These are phyloP conservation scores for Sminthurinus signatus DNA, from an alignment of 1,140 invertebrate genomes.

Conservation along the genomic window DNA sequence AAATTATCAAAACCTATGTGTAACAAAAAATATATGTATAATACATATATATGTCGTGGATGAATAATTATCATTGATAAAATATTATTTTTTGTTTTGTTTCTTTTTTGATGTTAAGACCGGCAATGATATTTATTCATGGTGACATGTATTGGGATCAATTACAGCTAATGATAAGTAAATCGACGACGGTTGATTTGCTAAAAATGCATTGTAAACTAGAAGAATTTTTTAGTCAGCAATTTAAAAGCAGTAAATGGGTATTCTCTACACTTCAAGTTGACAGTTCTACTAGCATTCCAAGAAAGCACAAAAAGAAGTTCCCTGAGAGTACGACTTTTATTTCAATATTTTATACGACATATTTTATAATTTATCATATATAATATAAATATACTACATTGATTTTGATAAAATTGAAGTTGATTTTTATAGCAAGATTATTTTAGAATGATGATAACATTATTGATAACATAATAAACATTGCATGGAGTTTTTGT, in stretches of 20 bases:
- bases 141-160: slow-evolving; percentile 91
- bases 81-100: no score
- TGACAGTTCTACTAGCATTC: slow-evolving; percentile 30
- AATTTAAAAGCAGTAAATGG: slow-evolving; percentile 86
- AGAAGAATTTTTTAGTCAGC: slow-evolving; percentile 93
- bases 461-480: no score
- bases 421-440: no score
- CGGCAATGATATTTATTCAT: slow-evolving; percentile 86
- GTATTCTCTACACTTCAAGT: slow-evolving; percentile 68
- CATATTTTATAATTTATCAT: no score
- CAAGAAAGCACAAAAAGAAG: slow-evolving; percentile 19
- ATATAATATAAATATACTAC: no score
- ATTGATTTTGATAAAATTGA: no score
- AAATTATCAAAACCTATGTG: no score
- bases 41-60: no score
- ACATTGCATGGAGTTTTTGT: no score
- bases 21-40: no score
- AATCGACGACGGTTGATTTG: slow-evolving; percentile 91
- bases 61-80: no score
- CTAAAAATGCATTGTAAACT: slow-evolving; percentile 94
- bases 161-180: slow-evolving; percentile 79
- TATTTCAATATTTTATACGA: neutral
- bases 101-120: no score
- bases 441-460: neutral
- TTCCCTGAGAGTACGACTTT: slow-evolving; percentile 6